Conservation (phyloP, 1,140 invertebrate genomes). For the Heliconius congener region DNA sequence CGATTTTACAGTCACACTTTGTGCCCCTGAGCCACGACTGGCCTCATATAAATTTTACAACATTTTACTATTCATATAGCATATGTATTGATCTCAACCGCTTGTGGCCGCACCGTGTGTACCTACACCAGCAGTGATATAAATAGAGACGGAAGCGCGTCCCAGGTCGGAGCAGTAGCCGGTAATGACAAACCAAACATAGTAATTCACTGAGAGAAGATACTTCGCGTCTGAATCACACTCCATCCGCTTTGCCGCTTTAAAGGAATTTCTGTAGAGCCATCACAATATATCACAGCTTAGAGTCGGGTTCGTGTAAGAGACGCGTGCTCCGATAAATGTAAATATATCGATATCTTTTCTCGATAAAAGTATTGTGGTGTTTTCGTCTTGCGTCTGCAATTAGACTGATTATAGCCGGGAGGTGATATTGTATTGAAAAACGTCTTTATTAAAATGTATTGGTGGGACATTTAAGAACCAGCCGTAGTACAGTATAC, state of each 20-base stretch:
- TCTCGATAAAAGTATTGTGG: not conserved
- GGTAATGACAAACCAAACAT: conserved; percentile 37
- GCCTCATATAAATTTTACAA: too few species aligned
- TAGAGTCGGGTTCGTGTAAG: not conserved
- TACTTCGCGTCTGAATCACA: conserved; percentile 23
- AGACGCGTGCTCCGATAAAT: not conserved
- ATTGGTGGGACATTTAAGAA: too few species aligned
- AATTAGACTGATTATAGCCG: too few species aligned
- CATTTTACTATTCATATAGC: not conserved
- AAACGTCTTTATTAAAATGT: too few species aligned
- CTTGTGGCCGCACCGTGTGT: not conserved
- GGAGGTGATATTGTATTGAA: not conserved
- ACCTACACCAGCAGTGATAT: conserved; percentile 9
- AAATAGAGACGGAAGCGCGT: conserved; percentile 32
- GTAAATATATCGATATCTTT: not conserved
- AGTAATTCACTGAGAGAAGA: conserved; percentile 31
- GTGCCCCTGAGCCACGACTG: too few species aligned
- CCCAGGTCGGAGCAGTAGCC: not conserved
- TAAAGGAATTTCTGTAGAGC: conserved; percentile 7
- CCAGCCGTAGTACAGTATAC: too few species aligned
- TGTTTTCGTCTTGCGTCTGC: not conserved
- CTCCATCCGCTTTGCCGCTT: conserved; percentile 17
- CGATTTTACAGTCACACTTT: too few species aligned
- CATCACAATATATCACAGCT: conserved; percentile 8
- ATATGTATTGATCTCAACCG: not conserved